phyloP scores from a whole-genome alignment of 2,113 vertebrate genomes.

The Orcinus orca region DNA sequence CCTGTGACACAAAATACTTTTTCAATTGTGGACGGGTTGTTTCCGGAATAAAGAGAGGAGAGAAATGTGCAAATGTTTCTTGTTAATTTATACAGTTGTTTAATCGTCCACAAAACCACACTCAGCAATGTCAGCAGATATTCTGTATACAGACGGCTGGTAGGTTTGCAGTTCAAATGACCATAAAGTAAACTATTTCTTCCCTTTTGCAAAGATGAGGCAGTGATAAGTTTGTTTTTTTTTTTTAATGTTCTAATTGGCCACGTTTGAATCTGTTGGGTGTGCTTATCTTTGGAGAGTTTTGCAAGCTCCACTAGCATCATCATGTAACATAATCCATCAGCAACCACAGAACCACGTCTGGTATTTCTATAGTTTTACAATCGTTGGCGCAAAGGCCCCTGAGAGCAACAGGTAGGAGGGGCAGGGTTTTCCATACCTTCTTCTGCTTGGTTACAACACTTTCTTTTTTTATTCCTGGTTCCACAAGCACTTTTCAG shows the following conservation, averaged over 20 bases:
- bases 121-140: not conserved
- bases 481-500: not conserved
- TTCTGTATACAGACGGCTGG: not conserved
- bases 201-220: not conserved
- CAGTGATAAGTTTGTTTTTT: not conserved
- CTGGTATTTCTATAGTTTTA: no score
- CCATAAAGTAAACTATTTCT: not conserved
- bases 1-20: not conserved
- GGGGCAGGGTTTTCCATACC: not conserved
- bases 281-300: not conserved
- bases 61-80: not conserved
- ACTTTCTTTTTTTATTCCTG: not conserved
- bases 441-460: not conserved
- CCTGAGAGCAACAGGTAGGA: not conserved
- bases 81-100: not conserved
- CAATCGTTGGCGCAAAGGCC: rapidly evolving
- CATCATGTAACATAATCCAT: rapidly evolving
- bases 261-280: not conserved
- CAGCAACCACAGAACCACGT: not conserved
- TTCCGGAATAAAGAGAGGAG: not conserved
- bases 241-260: no score
- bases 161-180: not conserved
- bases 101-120: not conserved
- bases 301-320: not conserved
- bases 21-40: not conserved